These are phyloP conservation scores for Pangasius macronema DNA, from an alignment of 2,797 vertebrate species.

Conservation along the genomic window DNA sequence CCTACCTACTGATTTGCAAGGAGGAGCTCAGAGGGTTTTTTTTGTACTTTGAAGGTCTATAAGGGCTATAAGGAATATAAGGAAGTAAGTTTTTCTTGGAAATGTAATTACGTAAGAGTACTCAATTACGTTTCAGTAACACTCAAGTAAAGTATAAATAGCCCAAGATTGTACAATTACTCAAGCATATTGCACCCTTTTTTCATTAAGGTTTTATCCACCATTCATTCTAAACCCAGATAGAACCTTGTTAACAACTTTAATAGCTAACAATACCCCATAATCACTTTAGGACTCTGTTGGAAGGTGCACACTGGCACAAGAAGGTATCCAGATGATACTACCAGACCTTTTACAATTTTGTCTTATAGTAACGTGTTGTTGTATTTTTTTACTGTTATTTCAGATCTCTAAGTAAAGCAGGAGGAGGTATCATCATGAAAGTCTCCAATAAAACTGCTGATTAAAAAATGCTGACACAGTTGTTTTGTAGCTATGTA, in stretches of 20 bases:
- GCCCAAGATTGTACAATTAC: neutral
- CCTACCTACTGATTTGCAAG: neutral
- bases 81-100: neutral
- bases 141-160: neutral
- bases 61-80: neutral
- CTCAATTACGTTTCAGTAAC: neutral
- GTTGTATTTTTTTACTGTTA: too few species aligned
- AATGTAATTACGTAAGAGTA: neutral
- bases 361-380: neutral
- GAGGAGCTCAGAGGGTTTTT: neutral
- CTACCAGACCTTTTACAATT: neutral
- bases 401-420: neutral
- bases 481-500: neutral
- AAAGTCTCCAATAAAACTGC: neutral
- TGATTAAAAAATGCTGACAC: neutral
- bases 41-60: neutral
- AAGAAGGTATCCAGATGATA: neutral
- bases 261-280: neutral
- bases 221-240: neutral
- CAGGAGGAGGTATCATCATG: too few species aligned
- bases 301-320: too few species aligned
- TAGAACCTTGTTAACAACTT: neutral
- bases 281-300: neutral
- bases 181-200: neutral
- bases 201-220: neutral